A percentile compares a stretch with the other conserved stretches of the same genome.
These are phyloP conservation scores for Sminthurides aquaticus DNA, from an alignment of 2,888 invertebrate genomes.

Conservation along the genomic window DNA sequence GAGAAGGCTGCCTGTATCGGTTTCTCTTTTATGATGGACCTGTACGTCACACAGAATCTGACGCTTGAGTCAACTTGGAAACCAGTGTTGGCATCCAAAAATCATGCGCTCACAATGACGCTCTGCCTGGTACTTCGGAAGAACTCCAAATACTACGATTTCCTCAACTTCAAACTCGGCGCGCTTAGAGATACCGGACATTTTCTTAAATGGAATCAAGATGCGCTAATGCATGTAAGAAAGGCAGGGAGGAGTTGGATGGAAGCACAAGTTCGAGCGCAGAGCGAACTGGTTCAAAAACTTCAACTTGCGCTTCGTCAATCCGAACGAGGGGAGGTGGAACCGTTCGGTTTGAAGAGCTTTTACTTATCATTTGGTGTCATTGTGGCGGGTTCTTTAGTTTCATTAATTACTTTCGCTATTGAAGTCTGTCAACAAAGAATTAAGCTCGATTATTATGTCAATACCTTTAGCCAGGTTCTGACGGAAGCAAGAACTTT, in stretches of 20 bases:
- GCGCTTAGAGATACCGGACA: background rate
- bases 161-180: background rate
- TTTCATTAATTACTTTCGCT: background rate
- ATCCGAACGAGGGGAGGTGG: background rate
- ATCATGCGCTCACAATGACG: background rate
- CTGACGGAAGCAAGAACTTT: too few species aligned
- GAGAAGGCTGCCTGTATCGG: slow-evolving; percentile 8
- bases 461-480: too few species aligned
- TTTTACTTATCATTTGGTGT: background rate
- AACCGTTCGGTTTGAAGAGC: background rate
- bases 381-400: background rate
- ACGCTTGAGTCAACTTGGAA: slow-evolving; percentile 3
- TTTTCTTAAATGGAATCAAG: background rate
- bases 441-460: too few species aligned
- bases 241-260: background rate
- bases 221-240: background rate
- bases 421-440: too few species aligned
- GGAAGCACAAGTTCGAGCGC: background rate
- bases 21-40: background rate
- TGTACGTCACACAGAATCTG: background rate
- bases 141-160: background rate
- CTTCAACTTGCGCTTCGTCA: background rate
- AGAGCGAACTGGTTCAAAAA: background rate
- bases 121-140: background rate
- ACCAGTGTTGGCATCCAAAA: background rate